Conservation (phyloP, 1,140 invertebrate species). For the Monochamus saltuarius region DNA sequence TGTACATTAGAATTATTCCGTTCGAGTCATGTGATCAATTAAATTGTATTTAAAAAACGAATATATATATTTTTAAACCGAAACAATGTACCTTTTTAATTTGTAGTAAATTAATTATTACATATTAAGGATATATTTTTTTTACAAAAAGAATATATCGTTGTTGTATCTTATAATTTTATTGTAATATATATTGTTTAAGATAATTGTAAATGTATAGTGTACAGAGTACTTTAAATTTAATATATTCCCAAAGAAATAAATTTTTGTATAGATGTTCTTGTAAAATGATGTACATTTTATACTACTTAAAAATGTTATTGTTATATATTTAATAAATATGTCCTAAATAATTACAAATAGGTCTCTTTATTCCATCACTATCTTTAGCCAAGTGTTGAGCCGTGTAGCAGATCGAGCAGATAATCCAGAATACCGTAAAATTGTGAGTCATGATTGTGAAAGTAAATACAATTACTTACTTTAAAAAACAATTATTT, state of each 20-base stretch:
- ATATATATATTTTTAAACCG: slow-evolving; percentile 36
- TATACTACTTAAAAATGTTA: slow-evolving; percentile 44
- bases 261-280: slow-evolving; percentile 41
- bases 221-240: slow-evolving; percentile 44
- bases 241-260: slow-evolving; percentile 47
- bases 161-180: slow-evolving; percentile 43
- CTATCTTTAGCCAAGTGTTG: no score
- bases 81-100: slow-evolving; percentile 42
- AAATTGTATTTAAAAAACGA: slow-evolving; percentile 42
- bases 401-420: no score
- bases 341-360: slow-evolving; percentile 21
- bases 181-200: slow-evolving; percentile 42
- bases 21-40: slow-evolving; percentile 47
- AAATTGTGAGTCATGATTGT: no score
- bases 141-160: slow-evolving; percentile 41
- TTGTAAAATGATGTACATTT: slow-evolving; percentile 42
- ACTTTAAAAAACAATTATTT: no score
- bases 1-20: slow-evolving; percentile 48
- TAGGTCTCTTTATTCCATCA: no score
- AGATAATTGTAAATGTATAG: slow-evolving; percentile 39
- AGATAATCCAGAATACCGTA: no score
- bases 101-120: slow-evolving; percentile 32
- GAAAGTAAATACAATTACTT: no score
- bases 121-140: slow-evolving; percentile 40
- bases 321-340: slow-evolving; percentile 48